Base-by-base conservation (phyloP, 30 jellyfish, hydroid and myxozoan species). In the Catostylus mosaicus region DNA sequence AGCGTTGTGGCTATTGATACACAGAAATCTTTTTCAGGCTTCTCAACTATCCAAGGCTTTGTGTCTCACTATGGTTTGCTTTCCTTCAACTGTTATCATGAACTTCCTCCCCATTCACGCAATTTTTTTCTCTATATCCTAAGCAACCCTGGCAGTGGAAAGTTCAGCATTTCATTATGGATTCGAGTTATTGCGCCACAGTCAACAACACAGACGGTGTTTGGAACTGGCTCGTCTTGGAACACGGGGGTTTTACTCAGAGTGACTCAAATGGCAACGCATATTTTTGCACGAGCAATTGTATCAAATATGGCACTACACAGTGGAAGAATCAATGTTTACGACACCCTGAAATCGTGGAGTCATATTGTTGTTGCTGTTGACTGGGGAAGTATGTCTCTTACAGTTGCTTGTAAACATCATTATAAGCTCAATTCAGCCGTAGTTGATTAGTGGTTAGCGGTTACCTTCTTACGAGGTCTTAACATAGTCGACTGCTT, bases 71-170 rank as follows among this genome's bases (percentile, higher is more conserved):
- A n/a, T n/a, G n/a, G n/a, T n/a, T n/a, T n/a, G n/a, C n/a, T n/a
- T n/a, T n/a, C n/a, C n/a, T n/a, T n/a, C n/a, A n/a, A n/a, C n/a
- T n/a, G n/a, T n/a, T n/a, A n/a, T n/a, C n/a, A n/a, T n/a, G n/a
- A n/a, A n/a, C n/a, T n/a, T n/a, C n/a, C n/a, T n/a, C n/a, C n/a
- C n/a, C n/a, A n/a, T n/a, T n/a, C n/a, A n/a, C n/a, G n/a, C n/a
- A n/a, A n/a, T n/a, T n/a, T n/a, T n/a, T n/a, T n/a, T n/a, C n/a
- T n/a, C n/a, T n/a, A n/a, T n/a, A n/a, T n/a, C n/a, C n/a, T n/a
- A n/a, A 79, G 89, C 82, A 79, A 79, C 36, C 89, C 89, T 29
- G 63, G 30, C n/a, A 20, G 48, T 1, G 51, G 71, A 45, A 63
- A 24, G 22, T 18, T 64, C 40, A 79, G 80, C 73, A 62, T 79